phyloP scores from a whole-genome alignment of 2,797 vertebrate genomes.

The Gymnocypris eckloni region DNA sequence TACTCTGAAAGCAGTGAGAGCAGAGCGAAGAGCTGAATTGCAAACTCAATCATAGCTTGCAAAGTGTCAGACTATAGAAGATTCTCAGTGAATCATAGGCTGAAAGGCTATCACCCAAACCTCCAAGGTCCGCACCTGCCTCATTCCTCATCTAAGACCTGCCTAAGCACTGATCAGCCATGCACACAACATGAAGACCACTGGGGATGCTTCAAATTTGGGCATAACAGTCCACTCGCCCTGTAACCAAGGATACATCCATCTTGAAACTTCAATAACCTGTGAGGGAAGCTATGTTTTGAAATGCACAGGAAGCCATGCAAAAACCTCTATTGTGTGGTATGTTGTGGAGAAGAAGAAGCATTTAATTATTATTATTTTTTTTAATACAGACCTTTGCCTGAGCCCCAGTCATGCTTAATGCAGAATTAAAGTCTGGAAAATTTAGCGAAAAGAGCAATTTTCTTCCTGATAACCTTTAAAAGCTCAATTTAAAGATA shows the following conservation, averaged over 20 bases:
- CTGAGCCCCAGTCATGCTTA: neutral
- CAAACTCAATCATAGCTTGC: slow-evolving; percentile 79
- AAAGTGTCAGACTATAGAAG: slow-evolving; percentile 75
- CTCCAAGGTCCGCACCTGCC: slow-evolving; percentile 80
- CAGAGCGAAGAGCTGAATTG: slow-evolving; percentile 70
- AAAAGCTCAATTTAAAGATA: slow-evolving; percentile 12
- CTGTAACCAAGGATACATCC: slow-evolving; percentile 60
- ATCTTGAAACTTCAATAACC: slow-evolving; percentile 65
- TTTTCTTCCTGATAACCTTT: slow-evolving; percentile 25
- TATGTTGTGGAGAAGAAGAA: neutral
- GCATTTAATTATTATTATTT: neutral
- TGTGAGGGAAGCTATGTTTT: slow-evolving; percentile 39
- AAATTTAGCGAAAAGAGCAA: slow-evolving; percentile 16
- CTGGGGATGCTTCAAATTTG: slow-evolving; percentile 72
- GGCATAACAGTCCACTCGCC: slow-evolving; percentile 55
- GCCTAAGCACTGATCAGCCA: slow-evolving; percentile 76
- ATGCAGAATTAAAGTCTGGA: slow-evolving; percentile 14
- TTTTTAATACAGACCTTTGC: slow-evolving; percentile 7
- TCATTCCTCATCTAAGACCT: slow-evolving; percentile 78
- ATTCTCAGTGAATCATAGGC: slow-evolving; percentile 79
- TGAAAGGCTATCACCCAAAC: slow-evolving; percentile 83
- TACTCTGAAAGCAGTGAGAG: slow-evolving; percentile 69
- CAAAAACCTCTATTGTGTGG: slow-evolving; percentile 20
- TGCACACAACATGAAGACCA: slow-evolving; percentile 69
- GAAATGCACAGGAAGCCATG: slow-evolving; percentile 37